Evolutionary conservation across 2,797 vertebrate genomes (phyloP), one percentile per base, ranked within the genome.

Genomic region (Sternarchorhynchus goeldii): DNA sequence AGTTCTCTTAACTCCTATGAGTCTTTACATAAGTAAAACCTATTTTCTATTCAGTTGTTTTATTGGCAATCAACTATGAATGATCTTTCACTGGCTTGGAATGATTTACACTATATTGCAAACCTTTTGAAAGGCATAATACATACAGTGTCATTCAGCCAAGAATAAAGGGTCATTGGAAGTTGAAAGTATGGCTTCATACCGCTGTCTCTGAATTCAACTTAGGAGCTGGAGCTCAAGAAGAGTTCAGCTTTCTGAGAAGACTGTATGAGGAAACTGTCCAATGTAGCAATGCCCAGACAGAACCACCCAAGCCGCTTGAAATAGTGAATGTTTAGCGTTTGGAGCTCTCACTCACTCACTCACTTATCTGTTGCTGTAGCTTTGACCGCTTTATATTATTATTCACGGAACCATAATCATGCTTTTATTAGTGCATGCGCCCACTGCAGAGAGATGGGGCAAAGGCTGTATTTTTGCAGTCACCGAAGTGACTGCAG

Each of bases 201-300:
- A 89, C 85, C 84, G 75, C 86, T 86, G 87, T 88, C 82, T 88
- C 85, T 57, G 86, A 76, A 66, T 86, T 83, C 71, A 72, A 78
- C 83, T 80, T 82, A 55, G 87, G 75, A 81, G 64, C 76, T 56
- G 31, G 68, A 56, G 50, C 68, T 57, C 53, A 56, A 16, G n/a
- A 36, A 77, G 84, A 87, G 85, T 80, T 81, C 77, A 83, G 81
- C 84, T 87, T 83, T 36, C 62, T 77, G 50, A 56, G 68, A 71
- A 71, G 20, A 53, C 29, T 20, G 7, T 20, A 60, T 76, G 73
- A 74, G 71, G 81, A 86, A 85, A 81, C 68, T 83, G 79, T 76
- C 83, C 74, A 83, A 59, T 59, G 29, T 36, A 32, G 7, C 25
- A 58, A 62, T 64, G 70, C 65, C 83, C 79, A 77, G 65, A 78